Base-by-base conservation (phyloP, 2,888 invertebrate species). In the Monochamus alternatus region DNA sequence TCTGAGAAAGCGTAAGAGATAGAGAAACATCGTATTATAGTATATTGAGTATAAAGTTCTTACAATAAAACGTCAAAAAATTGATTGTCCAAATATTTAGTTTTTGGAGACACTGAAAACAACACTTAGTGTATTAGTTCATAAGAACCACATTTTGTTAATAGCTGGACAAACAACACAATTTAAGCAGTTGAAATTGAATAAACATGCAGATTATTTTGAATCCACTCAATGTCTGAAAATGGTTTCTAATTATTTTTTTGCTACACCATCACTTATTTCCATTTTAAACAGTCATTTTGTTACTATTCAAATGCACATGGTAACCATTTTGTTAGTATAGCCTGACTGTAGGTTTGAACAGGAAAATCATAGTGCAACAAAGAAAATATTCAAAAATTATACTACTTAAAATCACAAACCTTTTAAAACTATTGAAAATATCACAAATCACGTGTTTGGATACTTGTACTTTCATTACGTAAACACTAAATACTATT, bases 361-460 rank as follows among this genome's bases (percentile, higher is more conserved):
- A 4, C 38, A 38, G 38, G 38, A 38, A 38, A 38, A 38, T 38
- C 7, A 38, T 38, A 38, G 38, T 38, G 38, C 38, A 38, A 38
- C 38, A 47, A 47, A 47, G 47, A 47, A 47, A 47, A 3, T 47
- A 12, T 8, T 12, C 0, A 2, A 9, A 47, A 12, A 47, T 5
- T 12, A 12, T 12, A 47, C 9, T 47, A 1, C 30, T 44, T 67
- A 7, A 38, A 67, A 69, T 62, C 51, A 62, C 60, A 70, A n/a
- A 31, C 5, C 52, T 32, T 38, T 38, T 38, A 59, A 8, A 43
- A 75, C 75, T 73, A 77, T 77, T 65, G 72, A 80, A 78, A 79
- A 80, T 81, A 78, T 81, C 78, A 80, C 78, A 77, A 80, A 66
- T 78, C 76, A 77, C 74, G 74, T 78, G 77, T 58, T 38, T 43